These are phyloP conservation scores for Anser cygnoides DNA, from an alignment of 2,113 vertebrate genomes.

Conservation along the genomic window DNA sequence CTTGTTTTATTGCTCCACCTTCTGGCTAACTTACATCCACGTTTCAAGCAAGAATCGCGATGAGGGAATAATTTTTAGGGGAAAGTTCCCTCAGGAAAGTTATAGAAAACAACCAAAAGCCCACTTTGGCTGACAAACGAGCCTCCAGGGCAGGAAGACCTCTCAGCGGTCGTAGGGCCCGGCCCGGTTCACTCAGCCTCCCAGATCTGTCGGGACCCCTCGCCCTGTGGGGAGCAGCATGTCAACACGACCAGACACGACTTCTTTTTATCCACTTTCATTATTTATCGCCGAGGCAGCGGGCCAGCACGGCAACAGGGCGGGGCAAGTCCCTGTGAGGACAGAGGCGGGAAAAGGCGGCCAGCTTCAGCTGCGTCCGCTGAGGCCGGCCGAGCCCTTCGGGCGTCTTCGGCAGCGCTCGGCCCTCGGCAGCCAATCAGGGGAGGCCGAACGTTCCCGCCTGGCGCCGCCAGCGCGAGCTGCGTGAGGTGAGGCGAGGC, in stretches of 20 bases:
- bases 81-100: background rate
- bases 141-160: too few relatives aligned
- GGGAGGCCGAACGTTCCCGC: background rate
- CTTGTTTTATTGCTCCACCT: constrained; percentile 60
- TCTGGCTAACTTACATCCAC: background rate
- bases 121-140: rapidly evolving
- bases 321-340: background rate
- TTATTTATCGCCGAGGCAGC: too few relatives aligned
- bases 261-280: too few relatives aligned
- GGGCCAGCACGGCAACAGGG: too few relatives aligned
- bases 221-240: rapidly evolving
- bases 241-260: too few relatives aligned
- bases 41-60: rapidly evolving
- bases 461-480: background rate
- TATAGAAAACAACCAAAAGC: rapidly evolving
- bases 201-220: background rate
- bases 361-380: background rate
- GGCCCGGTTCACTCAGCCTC: background rate
- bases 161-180: background rate
- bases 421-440: background rate
- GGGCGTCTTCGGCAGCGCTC: background rate
- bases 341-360: background rate
- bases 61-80: rapidly evolving
- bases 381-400: background rate
- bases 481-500: too few relatives aligned